These are phyloP conservation scores for Heliconius aoede DNA, from an alignment of 2,888 invertebrate species.

Conservation along the genomic window DNA sequence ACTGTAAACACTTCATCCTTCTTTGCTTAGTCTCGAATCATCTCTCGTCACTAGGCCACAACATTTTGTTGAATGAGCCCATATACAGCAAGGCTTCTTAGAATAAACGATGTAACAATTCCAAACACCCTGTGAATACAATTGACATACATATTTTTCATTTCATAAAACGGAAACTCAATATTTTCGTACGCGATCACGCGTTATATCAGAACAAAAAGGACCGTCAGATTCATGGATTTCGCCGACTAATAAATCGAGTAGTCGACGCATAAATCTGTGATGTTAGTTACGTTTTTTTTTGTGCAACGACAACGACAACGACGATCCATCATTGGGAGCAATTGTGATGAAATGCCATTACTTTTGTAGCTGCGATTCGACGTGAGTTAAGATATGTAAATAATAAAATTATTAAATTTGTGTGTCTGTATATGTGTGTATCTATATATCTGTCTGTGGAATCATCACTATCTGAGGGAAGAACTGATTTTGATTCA, in stretches of 20 bases:
- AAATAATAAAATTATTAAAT: not conserved
- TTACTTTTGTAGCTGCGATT: not conserved
- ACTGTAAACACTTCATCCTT: too few species aligned
- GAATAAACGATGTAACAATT: not conserved
- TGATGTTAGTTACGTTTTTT: conserved; percentile 53
- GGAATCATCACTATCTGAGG: too few species aligned
- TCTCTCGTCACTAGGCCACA: too few species aligned
- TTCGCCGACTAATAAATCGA: conserved; percentile 58
- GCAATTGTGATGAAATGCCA: conserved; percentile 38
- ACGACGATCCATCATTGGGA: conserved; percentile 44
- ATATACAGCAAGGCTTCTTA: not conserved
- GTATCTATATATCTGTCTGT: too few species aligned
- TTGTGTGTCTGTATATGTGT: too few species aligned
- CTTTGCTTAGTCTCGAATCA: too few species aligned
- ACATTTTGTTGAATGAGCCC: not conserved
- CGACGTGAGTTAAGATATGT: not conserved
- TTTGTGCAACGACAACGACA: conserved; percentile 29
- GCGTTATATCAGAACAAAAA: conserved; percentile 53
- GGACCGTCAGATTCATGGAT: conserved; percentile 57
- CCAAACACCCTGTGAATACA: not conserved
- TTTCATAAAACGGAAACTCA: conserved; percentile 52
- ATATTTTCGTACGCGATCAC: conserved; percentile 54
- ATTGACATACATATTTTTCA: conserved; percentile 37
- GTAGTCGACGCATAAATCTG: conserved; percentile 57
- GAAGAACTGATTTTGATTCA: too few species aligned